Evolutionary conservation across 1,140 invertebrate species (phyloP), one percentile per base, ranked within the genome.

Genomic region (Diachasma alloeum): DNA sequence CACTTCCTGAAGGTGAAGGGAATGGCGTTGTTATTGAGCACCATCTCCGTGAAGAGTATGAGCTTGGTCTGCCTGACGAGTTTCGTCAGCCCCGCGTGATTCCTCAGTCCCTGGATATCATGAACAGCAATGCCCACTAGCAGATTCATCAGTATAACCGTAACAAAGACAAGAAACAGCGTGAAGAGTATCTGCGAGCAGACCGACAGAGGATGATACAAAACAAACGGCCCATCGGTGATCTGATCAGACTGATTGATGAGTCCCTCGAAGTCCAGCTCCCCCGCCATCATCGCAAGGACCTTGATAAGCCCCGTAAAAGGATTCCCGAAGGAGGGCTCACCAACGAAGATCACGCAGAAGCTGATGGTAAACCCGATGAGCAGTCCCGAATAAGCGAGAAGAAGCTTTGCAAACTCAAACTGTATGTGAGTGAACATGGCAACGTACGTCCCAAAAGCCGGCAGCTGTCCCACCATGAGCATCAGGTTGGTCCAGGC

Each of bases 281-380:
- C 93, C 0, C 93, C 93, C 0, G 93, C 92, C 93, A 94, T 94
- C 92, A 93, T 93, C 0, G 93, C 92, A 10, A 93, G 79, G 0
- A 92, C 92, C 83, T 92, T 93, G 13, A 94, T 92, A 10, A 93
- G 88, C 0, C 90, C 90, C 74, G 91, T 91, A 39, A 92, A 85
- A 6, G 91, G 90, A 86, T 92, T 91, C 0, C 90, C 90, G 82
- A 93, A 93, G 73, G 92, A 92, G 44, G 91, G 91, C 75, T 92
- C 90, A 19, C 91, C 89, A 8, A 92, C 91, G 79, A 93, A 93
- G n/a, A 93, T 91, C 0, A 93, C 92, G 77, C 91, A 92, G 76
- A 93, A 93, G 74, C 92, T 93, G 46, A 93, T 91, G 0, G 92
- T 92, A 78, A 93, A 93, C 3, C 92, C 93, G 42, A 93, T 90